Percentiles rank a stretch among this genome's conserved stretches.
phyloP scores from a whole-genome alignment of 1,140 invertebrate species.

The Pinna nobilis region DNA sequence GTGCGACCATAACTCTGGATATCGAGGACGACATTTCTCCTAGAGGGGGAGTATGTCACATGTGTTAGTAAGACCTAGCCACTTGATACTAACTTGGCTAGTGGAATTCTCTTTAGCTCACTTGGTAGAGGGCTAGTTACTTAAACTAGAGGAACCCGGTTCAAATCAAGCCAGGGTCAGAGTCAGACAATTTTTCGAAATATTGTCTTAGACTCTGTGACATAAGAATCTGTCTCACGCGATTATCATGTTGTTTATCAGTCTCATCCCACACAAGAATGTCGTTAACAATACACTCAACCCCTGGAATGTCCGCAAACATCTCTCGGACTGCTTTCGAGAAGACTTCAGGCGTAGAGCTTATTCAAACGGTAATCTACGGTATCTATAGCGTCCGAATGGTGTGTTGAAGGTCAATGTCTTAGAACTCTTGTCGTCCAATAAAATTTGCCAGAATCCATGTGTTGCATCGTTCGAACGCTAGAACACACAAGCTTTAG shows the following conservation, averaged over 20 bases:
- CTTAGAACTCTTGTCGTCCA: conserved; percentile 52
- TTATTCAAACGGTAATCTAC: conserved; percentile 32
- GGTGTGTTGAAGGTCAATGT: conserved; percentile 63
- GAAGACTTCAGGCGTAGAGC: conserved; percentile 27
- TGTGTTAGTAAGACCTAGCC: too few species aligned
- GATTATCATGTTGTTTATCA: conserved; percentile 33
- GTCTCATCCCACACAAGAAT: conserved; percentile 42
- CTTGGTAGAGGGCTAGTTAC: too few species aligned
- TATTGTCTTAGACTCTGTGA: too few species aligned
- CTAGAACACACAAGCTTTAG: conserved; percentile 38
- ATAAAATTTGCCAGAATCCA: conserved; percentile 65
- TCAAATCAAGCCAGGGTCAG: too few species aligned
- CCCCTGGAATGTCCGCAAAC: conserved; percentile 34
- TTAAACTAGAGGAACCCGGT: too few species aligned
- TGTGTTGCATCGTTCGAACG: conserved; percentile 57
- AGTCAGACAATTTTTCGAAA: too few species aligned
- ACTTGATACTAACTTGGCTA: too few species aligned
- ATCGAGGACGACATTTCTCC: too few species aligned
- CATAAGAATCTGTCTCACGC: conserved; percentile 22
- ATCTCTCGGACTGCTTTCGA: conserved; percentile 31
- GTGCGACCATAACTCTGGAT: too few species aligned
- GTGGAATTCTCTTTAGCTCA: conserved; percentile 2
- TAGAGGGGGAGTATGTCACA: too few species aligned
- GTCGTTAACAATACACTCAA: conserved; percentile 54
- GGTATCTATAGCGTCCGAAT: conserved; percentile 47